Conservation (phyloP, 1,140 invertebrate species). For the Drosophila tristis region DNA sequence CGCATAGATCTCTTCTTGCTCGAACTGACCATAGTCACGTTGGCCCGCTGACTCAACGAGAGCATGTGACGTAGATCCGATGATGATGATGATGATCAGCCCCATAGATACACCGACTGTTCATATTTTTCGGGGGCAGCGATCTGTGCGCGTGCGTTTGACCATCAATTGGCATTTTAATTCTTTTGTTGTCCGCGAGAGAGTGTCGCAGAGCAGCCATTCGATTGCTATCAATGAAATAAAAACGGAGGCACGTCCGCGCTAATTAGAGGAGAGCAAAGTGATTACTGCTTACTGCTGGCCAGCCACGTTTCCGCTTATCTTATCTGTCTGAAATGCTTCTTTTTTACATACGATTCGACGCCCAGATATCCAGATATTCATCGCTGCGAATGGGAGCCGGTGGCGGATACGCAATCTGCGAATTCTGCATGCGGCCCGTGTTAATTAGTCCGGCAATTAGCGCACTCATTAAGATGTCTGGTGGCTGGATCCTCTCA, state of each 20-base stretch:
- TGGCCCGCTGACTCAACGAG: conserved; percentile 8
- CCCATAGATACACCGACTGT: neutral
- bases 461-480: conserved; percentile 58
- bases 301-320: conserved; percentile 52
- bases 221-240: conserved; percentile 44
- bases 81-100: conserved; percentile 4
- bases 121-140: conserved; percentile 11
- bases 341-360: conserved; percentile 26
- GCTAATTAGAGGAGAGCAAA: conserved; percentile 59
- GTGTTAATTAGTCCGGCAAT: conserved; percentile 39
- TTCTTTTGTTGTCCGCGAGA: conserved; percentile 64
- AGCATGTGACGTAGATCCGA: conserved; percentile 41
- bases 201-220: conserved; percentile 5
- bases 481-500: conserved; percentile 20
- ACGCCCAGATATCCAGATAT: conserved; percentile 1
- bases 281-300: conserved; percentile 26
- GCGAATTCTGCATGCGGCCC: conserved; percentile 19
- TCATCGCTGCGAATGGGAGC: conserved; percentile 8
- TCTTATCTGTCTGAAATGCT: conserved; percentile 49
- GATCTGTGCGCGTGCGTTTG: conserved; percentile 52
- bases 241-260: conserved; percentile 69
- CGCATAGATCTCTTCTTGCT: conserved; percentile 23
- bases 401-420: conserved; percentile 58
- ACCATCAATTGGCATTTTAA: conserved; percentile 60
- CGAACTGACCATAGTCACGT: conserved; percentile 75